A percentile compares a stretch with the other conserved stretches of the same genome.
These are phyloP conservation scores for Hymenopus coronatus DNA, from an alignment of 2,888 invertebrate species.

Conservation along the genomic window DNA sequence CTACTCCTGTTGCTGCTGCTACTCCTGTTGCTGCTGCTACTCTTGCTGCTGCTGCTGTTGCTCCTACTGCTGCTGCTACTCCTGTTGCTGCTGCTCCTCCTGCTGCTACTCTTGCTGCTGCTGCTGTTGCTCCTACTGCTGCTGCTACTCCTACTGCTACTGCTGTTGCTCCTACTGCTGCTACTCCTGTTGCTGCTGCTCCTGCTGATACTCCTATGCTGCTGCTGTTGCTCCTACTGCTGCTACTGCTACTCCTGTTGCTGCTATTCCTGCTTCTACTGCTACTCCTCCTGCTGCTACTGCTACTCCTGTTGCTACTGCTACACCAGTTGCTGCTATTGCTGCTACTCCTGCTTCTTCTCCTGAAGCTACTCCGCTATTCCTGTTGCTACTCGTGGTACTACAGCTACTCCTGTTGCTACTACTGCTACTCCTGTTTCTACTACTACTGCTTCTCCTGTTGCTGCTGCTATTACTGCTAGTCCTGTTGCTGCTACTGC, in stretches of 20 bases:
- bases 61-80: neutral
- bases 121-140: neutral
- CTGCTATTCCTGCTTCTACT: too few relatives aligned
- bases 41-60: neutral
- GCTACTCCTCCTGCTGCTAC: neutral
- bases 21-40: neutral
- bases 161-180: neutral
- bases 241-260: neutral
- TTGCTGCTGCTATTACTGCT: too few relatives aligned
- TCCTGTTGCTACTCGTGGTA: too few relatives aligned
- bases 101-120: neutral
- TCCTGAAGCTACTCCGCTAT: too few relatives aligned
- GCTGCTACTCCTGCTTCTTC: too few relatives aligned
- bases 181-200: too few relatives aligned
- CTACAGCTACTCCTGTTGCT: too few relatives aligned
- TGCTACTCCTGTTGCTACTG: too few relatives aligned
- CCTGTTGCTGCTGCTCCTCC: neutral
- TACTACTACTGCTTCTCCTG: too few relatives aligned
- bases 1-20: neutral
- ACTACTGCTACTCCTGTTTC: too few relatives aligned
- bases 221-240: accelerated
- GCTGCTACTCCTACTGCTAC: neutral
- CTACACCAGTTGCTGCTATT: too few relatives aligned
- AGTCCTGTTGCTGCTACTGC: too few relatives aligned
- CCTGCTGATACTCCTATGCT: neutral